Conservation (phyloP, 2,888 invertebrate species). For the Achlya flavicornis region DNA sequence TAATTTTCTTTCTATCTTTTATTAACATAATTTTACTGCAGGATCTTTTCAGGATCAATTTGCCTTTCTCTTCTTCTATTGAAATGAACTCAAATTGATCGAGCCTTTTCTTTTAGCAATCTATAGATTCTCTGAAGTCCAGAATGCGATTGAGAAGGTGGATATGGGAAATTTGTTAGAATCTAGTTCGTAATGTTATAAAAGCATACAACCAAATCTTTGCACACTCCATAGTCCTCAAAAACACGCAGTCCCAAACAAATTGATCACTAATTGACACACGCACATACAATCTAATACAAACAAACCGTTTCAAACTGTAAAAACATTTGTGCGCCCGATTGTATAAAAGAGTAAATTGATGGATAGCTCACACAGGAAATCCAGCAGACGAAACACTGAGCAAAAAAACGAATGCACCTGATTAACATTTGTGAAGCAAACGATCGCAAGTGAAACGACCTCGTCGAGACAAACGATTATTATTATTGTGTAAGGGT, state of each 20-base stretch:
- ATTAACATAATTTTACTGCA: too few relatives aligned
- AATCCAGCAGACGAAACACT: conserved; percentile 61
- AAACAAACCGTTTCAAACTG: not conserved
- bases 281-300: not conserved
- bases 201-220: too few relatives aligned
- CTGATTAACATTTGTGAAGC: conserved; percentile 44
- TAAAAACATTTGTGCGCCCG: not conserved
- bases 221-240: not conserved
- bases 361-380: conserved; percentile 68
- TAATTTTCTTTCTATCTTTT: not conserved
- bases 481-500: conserved; percentile 50
- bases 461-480: conserved; percentile 44
- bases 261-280: not conserved
- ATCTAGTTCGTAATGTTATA: too few relatives aligned
- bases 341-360: conserved; percentile 39
- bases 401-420: conserved; percentile 46
- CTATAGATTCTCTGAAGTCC: too few relatives aligned
- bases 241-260: not conserved
- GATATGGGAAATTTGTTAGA: too few relatives aligned
- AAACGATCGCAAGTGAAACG: conserved; percentile 61
- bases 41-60: too few relatives aligned
- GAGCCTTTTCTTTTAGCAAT: not conserved
- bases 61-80: too few relatives aligned
- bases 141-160: too few relatives aligned
- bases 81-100: not conserved